phyloP scores from a whole-genome alignment of 2,797 vertebrate genomes.

The Diglossa cyanea region DNA sequence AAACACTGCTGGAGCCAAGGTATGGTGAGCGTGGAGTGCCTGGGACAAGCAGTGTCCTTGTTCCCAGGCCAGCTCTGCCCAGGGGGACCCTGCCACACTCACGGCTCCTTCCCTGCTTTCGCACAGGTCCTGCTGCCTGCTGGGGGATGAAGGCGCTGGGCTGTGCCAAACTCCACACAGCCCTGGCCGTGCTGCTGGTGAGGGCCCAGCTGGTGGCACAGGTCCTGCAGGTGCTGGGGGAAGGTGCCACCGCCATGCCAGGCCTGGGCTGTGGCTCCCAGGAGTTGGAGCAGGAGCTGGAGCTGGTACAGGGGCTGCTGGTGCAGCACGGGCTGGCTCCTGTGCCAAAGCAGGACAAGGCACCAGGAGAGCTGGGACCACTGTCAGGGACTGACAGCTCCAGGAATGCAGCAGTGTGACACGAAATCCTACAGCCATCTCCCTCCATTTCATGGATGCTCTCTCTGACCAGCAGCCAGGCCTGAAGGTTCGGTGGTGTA shows the following conservation, averaged over 20 bases:
- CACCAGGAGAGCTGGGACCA: not conserved
- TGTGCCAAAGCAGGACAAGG: not conserved
- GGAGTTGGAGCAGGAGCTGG: constrained; percentile 1
- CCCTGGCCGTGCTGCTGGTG: constrained; percentile 75
- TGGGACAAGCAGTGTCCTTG: not conserved
- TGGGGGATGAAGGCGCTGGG: constrained; percentile 74
- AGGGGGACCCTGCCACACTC: accelerated
- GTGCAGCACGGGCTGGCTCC: not conserved
- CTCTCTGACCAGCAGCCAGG: not conserved
- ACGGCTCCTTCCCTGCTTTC: accelerated
- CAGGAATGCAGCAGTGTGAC: accelerated
- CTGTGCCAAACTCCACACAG: constrained; percentile 75
- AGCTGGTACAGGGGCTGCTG: constrained; percentile 15
- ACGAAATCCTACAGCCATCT: accelerated
- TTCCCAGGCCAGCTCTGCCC: not conserved
- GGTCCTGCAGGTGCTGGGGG: not conserved
- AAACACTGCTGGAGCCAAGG: constrained; percentile 72
- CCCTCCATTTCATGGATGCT: not conserved
- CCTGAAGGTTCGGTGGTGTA: not conserved
- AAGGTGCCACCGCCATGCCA: accelerated
- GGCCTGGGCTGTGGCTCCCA: not conserved
- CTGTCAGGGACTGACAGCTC: not conserved
- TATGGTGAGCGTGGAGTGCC: accelerated
- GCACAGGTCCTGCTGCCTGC: not conserved
- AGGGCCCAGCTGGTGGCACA: not conserved